phyloP scores from a whole-genome alignment of 2,113 vertebrate species.

The zebrafish (Danio rerio) region DNA sequence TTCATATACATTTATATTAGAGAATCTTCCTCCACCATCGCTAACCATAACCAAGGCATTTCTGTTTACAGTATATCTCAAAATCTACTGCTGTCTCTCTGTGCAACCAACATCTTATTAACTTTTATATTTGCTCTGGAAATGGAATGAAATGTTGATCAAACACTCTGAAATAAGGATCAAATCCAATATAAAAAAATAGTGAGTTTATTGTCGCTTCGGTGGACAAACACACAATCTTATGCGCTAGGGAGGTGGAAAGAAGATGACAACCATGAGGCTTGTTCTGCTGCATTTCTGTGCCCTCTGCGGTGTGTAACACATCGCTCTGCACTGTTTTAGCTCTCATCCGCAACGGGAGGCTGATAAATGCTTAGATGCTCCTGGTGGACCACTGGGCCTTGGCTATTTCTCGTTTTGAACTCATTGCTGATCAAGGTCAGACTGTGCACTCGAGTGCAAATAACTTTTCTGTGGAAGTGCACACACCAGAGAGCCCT shows the following conservation, averaged over 20 bases:
- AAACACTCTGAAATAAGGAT: slow-evolving; percentile 1
- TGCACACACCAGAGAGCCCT: background rate
- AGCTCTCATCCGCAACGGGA: background rate
- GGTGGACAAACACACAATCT: slow-evolving; percentile 1
- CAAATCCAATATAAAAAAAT: background rate
- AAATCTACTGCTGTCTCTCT: too few relatives aligned
- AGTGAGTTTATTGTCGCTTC: background rate
- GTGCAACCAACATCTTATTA: background rate
- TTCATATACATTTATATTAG: too few relatives aligned
- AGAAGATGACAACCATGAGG: background rate
- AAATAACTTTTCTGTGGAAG: slow-evolving; percentile 28
- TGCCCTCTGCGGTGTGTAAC: background rate
- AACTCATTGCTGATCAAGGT: slow-evolving; percentile 16
- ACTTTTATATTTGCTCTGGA: background rate
- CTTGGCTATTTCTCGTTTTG: slow-evolving; percentile 2
- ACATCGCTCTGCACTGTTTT: slow-evolving; percentile 11
- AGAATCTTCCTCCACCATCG: too few relatives aligned
- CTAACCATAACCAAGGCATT: background rate
- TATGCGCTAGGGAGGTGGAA: background rate
- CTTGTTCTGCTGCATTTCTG: slow-evolving; percentile 19
- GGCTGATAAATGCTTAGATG: slow-evolving; percentile 22
- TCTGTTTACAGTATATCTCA: background rate
- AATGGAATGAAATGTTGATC: slow-evolving; percentile 3
- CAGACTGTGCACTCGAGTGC: slow-evolving; percentile 10
- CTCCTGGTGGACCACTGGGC: slow-evolving; percentile 14